Conservation (phyloP, 2,888 invertebrate species). For the Heliconius aoede region DNA sequence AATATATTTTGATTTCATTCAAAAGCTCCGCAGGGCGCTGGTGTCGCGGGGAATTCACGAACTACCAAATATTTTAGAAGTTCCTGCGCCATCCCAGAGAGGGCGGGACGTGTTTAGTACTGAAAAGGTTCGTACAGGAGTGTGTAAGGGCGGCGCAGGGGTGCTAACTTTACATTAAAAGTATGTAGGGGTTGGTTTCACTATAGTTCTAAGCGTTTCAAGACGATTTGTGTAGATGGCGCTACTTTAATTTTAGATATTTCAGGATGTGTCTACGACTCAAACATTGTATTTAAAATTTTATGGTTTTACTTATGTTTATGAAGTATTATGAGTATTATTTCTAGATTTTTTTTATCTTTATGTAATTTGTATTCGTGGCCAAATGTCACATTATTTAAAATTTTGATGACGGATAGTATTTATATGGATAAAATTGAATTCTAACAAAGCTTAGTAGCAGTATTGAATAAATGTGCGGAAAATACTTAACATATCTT, state of each 20-base stretch:
- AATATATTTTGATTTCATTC: conserved; percentile 65
- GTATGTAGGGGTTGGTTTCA: conserved; percentile 51
- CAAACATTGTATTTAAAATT: background rate
- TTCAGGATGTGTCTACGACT: background rate
- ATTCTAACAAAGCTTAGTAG: too few relatives aligned
- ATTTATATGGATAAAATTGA: background rate
- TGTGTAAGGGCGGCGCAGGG: conserved; percentile 56
- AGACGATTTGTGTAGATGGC: conserved; percentile 44
- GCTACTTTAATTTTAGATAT: conserved; percentile 2
- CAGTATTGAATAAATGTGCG: too few relatives aligned
- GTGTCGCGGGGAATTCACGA: conserved; percentile 62
- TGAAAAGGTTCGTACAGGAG: conserved; percentile 53
- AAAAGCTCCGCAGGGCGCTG: conserved; percentile 72
- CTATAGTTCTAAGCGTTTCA: conserved; percentile 29
- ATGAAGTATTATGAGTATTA: too few relatives aligned
- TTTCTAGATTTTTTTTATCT: background rate
- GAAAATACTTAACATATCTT: background rate
- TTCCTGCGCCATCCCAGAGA: conserved; percentile 73
- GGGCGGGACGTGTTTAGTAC: conserved; percentile 63
- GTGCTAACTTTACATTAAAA: conserved; percentile 57
- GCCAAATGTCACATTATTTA: background rate
- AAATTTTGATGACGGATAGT: background rate
- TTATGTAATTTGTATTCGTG: background rate
- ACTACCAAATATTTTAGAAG: conserved; percentile 69
- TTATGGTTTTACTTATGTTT: background rate